A percentile compares a stretch with the other conserved stretches of the same genome.
Conservation (phyloP, 2,797 vertebrate species). For the Momotus momota region DNA sequence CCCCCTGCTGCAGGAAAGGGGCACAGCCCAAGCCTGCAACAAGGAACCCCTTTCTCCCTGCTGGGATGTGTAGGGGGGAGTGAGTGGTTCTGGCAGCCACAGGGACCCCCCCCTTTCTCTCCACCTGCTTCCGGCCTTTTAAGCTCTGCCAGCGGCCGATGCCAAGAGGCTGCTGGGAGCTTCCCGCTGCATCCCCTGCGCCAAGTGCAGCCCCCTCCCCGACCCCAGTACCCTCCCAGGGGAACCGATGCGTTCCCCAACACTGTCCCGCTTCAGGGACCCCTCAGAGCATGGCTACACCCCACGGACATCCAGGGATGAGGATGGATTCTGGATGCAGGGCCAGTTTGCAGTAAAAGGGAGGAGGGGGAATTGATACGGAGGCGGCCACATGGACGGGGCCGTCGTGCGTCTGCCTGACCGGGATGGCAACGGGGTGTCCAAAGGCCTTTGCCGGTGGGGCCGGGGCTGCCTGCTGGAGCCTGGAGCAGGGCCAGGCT, state of each 20-base stretch:
- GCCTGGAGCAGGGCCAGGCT: constrained; percentile 35
- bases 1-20: fast-evolving
- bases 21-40: not conserved
- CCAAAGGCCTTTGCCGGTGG: not conserved
- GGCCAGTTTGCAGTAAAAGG: not conserved
- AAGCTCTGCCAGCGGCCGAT: constrained; percentile 2
- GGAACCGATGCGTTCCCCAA: not conserved
- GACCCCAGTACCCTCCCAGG: not conserved
- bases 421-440: not conserved
- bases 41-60: constrained; percentile 12
- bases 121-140: constrained; percentile 58
- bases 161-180: not conserved
- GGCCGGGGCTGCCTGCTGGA: not conserved
- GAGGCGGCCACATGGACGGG: not conserved
- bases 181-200: not conserved
- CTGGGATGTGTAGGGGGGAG: too few relatives aligned
- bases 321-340: fast-evolving
- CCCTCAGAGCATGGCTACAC: not conserved
- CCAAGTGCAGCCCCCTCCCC: fast-evolving
- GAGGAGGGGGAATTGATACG: fast-evolving
- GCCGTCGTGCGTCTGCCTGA: fast-evolving
- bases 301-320: fast-evolving
- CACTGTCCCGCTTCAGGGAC: not conserved
- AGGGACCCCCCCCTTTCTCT: not conserved
- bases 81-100: not conserved